Evolutionary conservation across 2,113 vertebrate species (phyloP).

Genomic region (Hiodon alosoides): DNA sequence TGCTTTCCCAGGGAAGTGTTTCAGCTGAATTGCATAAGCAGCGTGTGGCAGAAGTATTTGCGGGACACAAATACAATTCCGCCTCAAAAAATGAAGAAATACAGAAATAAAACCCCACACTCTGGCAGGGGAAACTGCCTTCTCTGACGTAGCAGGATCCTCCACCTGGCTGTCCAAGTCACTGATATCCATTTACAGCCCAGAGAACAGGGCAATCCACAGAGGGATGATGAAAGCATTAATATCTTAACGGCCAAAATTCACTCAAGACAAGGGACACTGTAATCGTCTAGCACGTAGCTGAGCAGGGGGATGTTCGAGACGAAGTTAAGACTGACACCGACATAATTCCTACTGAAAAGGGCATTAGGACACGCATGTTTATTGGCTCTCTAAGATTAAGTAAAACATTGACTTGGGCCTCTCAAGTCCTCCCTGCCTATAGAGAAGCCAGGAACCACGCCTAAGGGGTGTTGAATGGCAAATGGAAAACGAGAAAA

Average conservation of each 20-base stretch:
- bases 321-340: no score
- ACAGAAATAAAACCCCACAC: neutral
- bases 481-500: no score
- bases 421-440: no score
- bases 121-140: neutral
- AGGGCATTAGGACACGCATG: no score
- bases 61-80: slow-evolving; percentile 17
- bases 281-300: neutral
- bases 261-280: neutral
- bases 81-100: neutral
- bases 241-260: neutral
- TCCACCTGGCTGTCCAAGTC: neutral
- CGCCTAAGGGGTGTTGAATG: no score
- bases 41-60: slow-evolving; percentile 1
- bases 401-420: no score
- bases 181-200: neutral
- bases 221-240: neutral
- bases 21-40: slow-evolving; percentile 40
- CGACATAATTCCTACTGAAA: no score
- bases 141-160: neutral
- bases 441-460: no score
- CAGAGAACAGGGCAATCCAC: neutral
- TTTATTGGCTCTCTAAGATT: no score
- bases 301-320: neutral
- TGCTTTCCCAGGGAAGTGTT: slow-evolving; percentile 20